phyloP scores from a whole-genome alignment of 1,140 invertebrate genomes.

The Eumeta japonica region DNA sequence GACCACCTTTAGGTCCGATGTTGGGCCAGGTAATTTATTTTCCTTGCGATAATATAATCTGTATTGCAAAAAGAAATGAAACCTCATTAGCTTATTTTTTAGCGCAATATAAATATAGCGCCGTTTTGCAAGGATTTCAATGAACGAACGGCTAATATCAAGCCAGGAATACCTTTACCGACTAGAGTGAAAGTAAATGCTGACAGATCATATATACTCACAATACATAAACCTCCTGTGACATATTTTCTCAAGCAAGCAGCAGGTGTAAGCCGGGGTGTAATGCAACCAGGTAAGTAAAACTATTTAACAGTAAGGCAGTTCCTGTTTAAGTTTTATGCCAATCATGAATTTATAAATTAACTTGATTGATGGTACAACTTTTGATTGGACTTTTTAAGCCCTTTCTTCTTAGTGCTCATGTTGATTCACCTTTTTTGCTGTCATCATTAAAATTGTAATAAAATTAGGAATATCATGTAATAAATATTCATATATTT shows the following conservation, averaged over 20 bases:
- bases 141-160: conserved; percentile 87
- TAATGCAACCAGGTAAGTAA: conserved; percentile 71
- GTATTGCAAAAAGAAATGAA: background rate
- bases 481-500: too few relatives aligned
- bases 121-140: conserved; percentile 99
- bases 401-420: too few relatives aligned
- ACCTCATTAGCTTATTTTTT: conserved; percentile 20
- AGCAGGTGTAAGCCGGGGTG: conserved; percentile 83
- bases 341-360: conserved; percentile 2
- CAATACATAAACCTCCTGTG: conserved; percentile 81
- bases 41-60: background rate
- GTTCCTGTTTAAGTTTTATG: background rate
- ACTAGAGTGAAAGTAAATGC: conserved; percentile 77
- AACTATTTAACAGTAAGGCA: too few relatives aligned
- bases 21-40: conserved; percentile 84
- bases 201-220: conserved; percentile 83
- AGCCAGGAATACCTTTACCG: conserved; percentile 89
- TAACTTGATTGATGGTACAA: too few relatives aligned
- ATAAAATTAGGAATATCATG: too few relatives aligned
- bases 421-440: too few relatives aligned
- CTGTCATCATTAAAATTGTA: too few relatives aligned
- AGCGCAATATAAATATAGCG: conserved; percentile 94
- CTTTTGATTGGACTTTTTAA: background rate
- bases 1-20: conserved; percentile 88
- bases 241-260: conserved; percentile 92